Base-by-base conservation (phyloP, 2,113 vertebrate species). In the Himantopus leucocephalus region DNA sequence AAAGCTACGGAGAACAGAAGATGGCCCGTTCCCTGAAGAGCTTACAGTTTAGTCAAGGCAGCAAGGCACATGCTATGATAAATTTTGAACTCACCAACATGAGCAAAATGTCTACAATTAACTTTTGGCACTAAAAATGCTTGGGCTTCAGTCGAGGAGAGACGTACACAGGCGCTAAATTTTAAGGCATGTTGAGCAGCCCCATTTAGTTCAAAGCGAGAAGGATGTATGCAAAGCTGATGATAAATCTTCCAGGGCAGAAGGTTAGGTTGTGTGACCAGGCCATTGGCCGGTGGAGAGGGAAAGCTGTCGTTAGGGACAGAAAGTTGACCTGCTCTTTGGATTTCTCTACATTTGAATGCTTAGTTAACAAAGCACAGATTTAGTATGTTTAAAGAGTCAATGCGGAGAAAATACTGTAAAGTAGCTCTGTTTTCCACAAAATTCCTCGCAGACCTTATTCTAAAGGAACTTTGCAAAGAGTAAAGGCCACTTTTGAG, bases 401-500 rank as follows among this genome's bases (percentile, higher is more conserved):
- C 94, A 96, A 85, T 94, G 94, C 3, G 0, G 83, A 92, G 95
- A 97, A 97, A 97, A 94, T 95, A 97, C 97, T 92, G 97, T 97
- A 97, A 97, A 96, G 96, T 92, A 94, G 93, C 94, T 95, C 91
- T 96, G 89, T 91, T 92, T 97, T 97, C 89, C 71, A 79, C 86
- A 95, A 94, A 95, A 95, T 95, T 96, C 96, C 92, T 96, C 2
- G 0, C 92, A 92, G 92, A 95, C 89, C 91, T 95, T 97, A 78
- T 92, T 96, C 95, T 97, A 95, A 97, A 97, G 89, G 92, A 95
- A 96, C 95, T 95, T 94, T 94, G 95, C 94, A 95, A 91, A 95
- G 96, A 94, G 96, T 93, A 96, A 96, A 97, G 96, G 96, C 93
- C 96, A 97, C 92, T 96, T 97, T 96, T 95, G 93, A 97, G 93